Conservation (phyloP, 1,140 invertebrate genomes). For the Linepithema humile region DNA sequence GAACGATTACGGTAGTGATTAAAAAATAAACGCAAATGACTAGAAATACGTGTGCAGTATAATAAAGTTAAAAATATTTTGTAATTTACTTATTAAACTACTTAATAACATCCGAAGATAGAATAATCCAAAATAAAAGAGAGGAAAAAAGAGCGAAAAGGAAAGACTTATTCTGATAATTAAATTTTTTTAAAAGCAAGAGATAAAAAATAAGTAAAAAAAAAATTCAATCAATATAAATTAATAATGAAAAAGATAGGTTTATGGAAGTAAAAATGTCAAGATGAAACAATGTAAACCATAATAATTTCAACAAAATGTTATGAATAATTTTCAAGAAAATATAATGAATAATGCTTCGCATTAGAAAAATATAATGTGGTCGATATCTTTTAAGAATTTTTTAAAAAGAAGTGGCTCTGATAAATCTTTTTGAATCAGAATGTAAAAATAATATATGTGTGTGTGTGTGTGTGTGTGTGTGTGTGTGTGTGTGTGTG, state of each 20-base stretch:
- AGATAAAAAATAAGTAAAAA: neutral
- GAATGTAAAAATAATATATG: too few relatives aligned
- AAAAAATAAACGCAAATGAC: neutral
- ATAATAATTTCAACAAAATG: neutral
- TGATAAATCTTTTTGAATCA: conserved; percentile 1
- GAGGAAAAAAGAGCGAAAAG: neutral
- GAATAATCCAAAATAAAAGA: neutral
- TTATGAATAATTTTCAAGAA: neutral
- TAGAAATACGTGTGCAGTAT: neutral
- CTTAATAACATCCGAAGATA: neutral
- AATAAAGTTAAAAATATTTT: neutral
- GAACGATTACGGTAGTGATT: neutral
- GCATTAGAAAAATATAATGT: neutral
- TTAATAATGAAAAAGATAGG: neutral
- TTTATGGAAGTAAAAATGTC: neutral
- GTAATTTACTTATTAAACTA: neutral
- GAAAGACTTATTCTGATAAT: neutral
- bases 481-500: too few relatives aligned
- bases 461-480: too few relatives aligned
- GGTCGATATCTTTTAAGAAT: neutral
- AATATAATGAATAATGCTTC: neutral
- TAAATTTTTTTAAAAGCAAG: neutral
- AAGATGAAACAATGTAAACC: neutral
- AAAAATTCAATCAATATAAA: conserved; percentile 1
- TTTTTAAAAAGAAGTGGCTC: neutral